Evolutionary conservation across 2,113 vertebrate genomes (phyloP).

Genomic region (Sporophila hypoxantha): DNA sequence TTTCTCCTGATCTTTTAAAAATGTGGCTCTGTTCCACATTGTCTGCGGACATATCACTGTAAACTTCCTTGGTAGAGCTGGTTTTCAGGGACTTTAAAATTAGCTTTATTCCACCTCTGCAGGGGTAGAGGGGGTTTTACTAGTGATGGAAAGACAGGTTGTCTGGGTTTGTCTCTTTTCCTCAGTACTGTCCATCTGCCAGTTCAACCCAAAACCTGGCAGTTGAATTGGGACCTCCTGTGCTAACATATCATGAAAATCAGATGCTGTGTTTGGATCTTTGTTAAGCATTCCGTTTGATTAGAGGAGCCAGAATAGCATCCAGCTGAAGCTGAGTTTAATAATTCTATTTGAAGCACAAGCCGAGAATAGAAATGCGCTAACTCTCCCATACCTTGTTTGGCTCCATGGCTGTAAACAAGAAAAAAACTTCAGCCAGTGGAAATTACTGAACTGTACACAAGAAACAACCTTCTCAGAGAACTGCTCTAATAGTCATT

Average conservation of each 20-base stretch:
- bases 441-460: background rate
- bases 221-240: background rate
- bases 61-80: background rate
- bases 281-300: slow-evolving; percentile 12
- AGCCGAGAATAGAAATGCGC: slow-evolving; percentile 19
- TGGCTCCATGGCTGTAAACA: slow-evolving; percentile 37
- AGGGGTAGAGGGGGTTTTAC: background rate
- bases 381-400: slow-evolving; percentile 30
- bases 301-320: slow-evolving; percentile 40
- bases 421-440: slow-evolving; percentile 19
- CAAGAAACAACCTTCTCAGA: background rate
- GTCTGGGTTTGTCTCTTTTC: background rate
- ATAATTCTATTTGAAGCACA: slow-evolving; percentile 50
- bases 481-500: background rate
- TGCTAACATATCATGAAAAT: slow-evolving; percentile 1
- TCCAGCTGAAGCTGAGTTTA: slow-evolving; percentile 41
- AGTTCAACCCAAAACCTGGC: background rate
- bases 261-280: background rate
- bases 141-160: background rate
- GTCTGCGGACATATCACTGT: background rate
- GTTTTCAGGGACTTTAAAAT: slow-evolving; percentile 11
- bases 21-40: background rate
- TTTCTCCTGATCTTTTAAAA: background rate
- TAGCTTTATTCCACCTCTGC: background rate
- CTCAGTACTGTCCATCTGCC: background rate